Evolutionary conservation across 1,140 invertebrate genomes (phyloP).

Genomic region (Drusus annulatus): DNA sequence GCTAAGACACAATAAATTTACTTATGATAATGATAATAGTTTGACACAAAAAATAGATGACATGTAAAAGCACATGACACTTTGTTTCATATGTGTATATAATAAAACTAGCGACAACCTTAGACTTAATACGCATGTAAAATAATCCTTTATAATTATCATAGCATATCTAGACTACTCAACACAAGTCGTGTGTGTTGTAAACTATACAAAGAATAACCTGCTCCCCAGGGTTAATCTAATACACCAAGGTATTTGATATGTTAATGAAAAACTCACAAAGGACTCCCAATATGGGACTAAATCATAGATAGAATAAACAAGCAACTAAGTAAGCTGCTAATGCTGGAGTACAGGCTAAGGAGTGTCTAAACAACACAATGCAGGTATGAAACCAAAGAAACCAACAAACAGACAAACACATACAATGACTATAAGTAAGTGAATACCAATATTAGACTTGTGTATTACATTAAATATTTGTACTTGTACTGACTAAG

Average conservation of each 20-base stretch:
- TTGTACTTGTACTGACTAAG: conserved; percentile 75
- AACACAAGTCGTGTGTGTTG: conserved; percentile 47
- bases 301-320: background rate
- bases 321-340: conserved; percentile 31
- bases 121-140: conserved; percentile 54
- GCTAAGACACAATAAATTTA: conserved; percentile 60
- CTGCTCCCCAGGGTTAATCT: conserved; percentile 52
- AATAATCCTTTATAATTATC: conserved; percentile 53
- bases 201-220: conserved; percentile 58
- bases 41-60: conserved; percentile 61
- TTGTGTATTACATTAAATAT: conserved; percentile 72
- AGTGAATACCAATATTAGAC: conserved; percentile 70
- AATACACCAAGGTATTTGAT: conserved; percentile 57
- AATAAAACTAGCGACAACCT: conserved; percentile 60
- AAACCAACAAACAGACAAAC: conserved; percentile 47
- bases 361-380: conserved; percentile 10
- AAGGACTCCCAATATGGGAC: conserved; percentile 36
- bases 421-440: conserved; percentile 62
- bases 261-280: conserved; percentile 59
- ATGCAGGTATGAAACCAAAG: conserved; percentile 1
- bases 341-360: conserved; percentile 6
- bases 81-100: conserved; percentile 60
- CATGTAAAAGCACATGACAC: conserved; percentile 61
- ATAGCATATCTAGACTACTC: conserved; percentile 58
- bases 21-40: conserved; percentile 59